Conservation (phyloP, 2,888 invertebrate species). For the Luperina testacea region DNA sequence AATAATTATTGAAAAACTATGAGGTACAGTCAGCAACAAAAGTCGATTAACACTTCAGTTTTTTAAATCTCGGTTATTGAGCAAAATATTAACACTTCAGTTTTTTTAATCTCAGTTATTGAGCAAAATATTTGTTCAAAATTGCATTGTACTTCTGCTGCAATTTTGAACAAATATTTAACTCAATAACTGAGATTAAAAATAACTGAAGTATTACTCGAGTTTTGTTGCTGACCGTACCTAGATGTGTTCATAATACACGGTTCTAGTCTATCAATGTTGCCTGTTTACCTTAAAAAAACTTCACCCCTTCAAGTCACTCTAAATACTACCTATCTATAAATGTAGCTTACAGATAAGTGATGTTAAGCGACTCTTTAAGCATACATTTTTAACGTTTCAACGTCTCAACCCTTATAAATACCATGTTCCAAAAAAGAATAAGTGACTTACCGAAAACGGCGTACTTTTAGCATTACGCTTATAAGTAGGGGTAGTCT, state of each 20-base stretch:
- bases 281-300: background rate
- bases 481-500: slow-evolving; percentile 83
- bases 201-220: too few relatives aligned
- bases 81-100: too few relatives aligned
- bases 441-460: slow-evolving; percentile 78
- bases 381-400: too few relatives aligned
- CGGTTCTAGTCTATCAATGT: background rate
- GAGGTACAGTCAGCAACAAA: too few relatives aligned
- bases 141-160: too few relatives aligned
- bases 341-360: background rate
- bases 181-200: too few relatives aligned
- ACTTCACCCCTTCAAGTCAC: background rate
- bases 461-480: slow-evolving; percentile 86
- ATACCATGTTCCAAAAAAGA: background rate
- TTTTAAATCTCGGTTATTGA: too few relatives aligned
- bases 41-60: too few relatives aligned
- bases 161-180: too few relatives aligned
- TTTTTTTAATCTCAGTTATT: too few relatives aligned
- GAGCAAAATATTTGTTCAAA: too few relatives aligned
- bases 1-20: background rate
- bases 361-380: background rate
- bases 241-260: background rate
- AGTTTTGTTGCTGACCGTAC: too few relatives aligned
- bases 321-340: background rate
- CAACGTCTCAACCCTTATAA: background rate